Conservation (phyloP, 2,797 vertebrate species). For the Tangara arthus region DNA sequence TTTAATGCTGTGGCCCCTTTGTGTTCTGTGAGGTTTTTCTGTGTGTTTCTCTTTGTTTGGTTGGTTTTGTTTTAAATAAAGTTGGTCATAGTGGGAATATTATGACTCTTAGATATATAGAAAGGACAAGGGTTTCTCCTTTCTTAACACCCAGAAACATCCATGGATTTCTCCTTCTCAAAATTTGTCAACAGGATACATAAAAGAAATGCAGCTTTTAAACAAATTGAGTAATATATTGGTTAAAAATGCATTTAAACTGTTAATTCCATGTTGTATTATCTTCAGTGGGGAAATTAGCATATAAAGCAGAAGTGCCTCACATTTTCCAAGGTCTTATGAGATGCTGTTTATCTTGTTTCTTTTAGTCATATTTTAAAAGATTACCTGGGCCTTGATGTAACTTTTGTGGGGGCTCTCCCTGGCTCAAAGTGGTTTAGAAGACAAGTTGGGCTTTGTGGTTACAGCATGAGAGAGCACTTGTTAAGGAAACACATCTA, state of each 20-base stretch:
- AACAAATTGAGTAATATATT: neutral
- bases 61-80: neutral
- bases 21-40: neutral
- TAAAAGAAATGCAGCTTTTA: neutral
- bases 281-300: neutral
- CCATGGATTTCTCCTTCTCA: neutral
- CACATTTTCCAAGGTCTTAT: neutral
- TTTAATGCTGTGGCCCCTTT: neutral
- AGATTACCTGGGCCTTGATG: neutral
- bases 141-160: neutral
- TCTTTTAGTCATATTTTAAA: neutral
- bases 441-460: neutral
- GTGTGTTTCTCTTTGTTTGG: rapidly evolving
- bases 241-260: neutral
- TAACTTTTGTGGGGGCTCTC: neutral
- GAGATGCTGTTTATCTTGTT: neutral
- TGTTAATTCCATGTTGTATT: neutral
- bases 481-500: neutral
- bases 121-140: neutral
- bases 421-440: neutral
- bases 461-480: neutral
- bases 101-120: neutral
- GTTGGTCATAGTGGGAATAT: neutral
- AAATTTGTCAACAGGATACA: neutral
- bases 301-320: neutral